Evolutionary conservation across 2,888 invertebrate species (phyloP), one percentile per base, ranked within the genome.

Genomic region (Hypolimnas misippus): DNA sequence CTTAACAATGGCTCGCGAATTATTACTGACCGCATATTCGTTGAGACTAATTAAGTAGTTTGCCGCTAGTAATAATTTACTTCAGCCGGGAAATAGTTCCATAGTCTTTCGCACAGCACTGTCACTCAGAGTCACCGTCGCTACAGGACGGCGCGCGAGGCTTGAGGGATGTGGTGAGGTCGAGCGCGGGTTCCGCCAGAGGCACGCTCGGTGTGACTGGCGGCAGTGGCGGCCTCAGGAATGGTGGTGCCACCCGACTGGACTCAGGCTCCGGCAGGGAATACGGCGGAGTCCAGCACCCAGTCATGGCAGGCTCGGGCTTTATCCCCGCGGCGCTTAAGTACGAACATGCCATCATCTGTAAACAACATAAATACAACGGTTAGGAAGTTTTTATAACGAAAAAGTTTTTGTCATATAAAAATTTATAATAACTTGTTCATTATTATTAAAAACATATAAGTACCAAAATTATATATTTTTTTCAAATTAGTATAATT

Each of bases 311-410:
- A 16, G 77, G 71, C 71, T 82, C 85, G 25, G 84, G 77, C 70
- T 83, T 84, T 75, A 79, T 76, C 38, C 81, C 82, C 65, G 83
- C 71, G 60, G 92, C 84, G 72, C 88, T 90, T 72, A 92, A 76
- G 73, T 91, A 92, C 67, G 92, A 92, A 75, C 92, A 92, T 76
- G 92, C 87, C 92, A 92, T 92, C 92, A 92, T 92, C 92, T 92
- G 91, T 21, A 65, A 68, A 65, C 12, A 52, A 46, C 10, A 55
- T 16, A 44, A 66, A 63, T 29, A 19, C 12, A 19, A 19, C 21
- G 44, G n/a, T 46, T 46, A 46, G 44, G 2, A 14, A 21, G 5
- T 12, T 21, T 46, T 42, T 4, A 2, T 0, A 16, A 42, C 16
- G 7, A 42, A 19, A 42, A 42, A 42, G 8, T 10, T 1, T 2